Percentiles rank a stretch among this genome's conserved stretches.
These are phyloP conservation scores for Dasyornis broadbenti DNA, from an alignment of 2,113 vertebrate genomes.

Conservation along the genomic window DNA sequence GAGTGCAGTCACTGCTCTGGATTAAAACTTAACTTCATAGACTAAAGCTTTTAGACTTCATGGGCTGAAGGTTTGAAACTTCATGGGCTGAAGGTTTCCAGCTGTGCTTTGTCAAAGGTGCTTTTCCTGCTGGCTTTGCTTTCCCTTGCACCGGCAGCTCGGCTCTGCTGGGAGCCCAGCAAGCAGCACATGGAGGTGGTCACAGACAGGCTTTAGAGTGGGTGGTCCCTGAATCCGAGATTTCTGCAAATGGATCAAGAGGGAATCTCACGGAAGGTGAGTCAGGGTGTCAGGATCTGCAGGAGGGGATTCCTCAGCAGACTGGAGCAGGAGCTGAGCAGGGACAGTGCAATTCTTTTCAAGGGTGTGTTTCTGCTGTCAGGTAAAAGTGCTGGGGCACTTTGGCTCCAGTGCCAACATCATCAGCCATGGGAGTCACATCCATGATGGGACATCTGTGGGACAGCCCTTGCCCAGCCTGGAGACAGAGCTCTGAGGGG, in stretches of 20 bases:
- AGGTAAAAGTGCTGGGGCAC: neutral
- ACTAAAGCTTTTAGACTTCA: neutral
- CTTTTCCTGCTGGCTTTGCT: neutral
- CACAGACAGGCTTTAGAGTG: accelerated
- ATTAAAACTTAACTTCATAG: neutral
- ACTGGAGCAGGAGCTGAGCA: neutral
- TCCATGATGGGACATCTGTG: accelerated
- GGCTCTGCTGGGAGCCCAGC: neutral
- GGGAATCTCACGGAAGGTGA: accelerated
- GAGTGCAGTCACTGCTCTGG: neutral
- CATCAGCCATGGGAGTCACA: neutral
- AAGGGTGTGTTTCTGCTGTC: neutral
- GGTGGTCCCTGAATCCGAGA: neutral
- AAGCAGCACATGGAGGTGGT: accelerated
- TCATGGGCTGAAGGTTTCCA: neutral
- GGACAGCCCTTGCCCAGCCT: neutral
- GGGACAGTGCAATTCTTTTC: neutral
- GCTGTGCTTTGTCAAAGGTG: neutral
- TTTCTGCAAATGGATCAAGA: neutral
- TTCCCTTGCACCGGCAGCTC: neutral
- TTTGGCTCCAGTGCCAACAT: accelerated
- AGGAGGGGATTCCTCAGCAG: neutral
- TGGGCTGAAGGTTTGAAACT: neutral
- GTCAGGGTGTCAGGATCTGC: neutral
- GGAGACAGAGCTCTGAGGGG: accelerated